phyloP scores from a whole-genome alignment of 2,797 vertebrate species.

The Enteromius paludinosus region DNA sequence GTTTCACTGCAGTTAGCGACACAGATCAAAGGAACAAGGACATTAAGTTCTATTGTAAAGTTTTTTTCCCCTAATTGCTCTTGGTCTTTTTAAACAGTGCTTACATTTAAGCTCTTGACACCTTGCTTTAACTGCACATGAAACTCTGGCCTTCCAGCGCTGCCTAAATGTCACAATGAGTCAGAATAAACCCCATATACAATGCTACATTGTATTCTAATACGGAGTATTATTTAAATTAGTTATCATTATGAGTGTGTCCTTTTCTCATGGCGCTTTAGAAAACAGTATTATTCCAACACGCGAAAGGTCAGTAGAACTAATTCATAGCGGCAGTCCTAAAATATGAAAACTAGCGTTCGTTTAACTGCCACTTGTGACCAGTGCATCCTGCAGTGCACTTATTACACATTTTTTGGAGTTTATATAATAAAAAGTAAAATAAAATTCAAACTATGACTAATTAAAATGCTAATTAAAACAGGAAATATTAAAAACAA shows the following conservation, averaged over 20 bases:
- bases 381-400: background rate
- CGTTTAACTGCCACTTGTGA: background rate
- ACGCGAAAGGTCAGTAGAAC: conserved; percentile 13
- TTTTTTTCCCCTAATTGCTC: conserved; percentile 68
- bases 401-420: background rate
- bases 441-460: too few relatives aligned
- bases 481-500: too few relatives aligned
- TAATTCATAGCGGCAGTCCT: background rate
- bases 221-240: conserved; percentile 50
- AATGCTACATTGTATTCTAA: conserved; percentile 48
- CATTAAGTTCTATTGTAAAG: conserved; percentile 77
- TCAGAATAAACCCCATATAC: conserved; percentile 34
- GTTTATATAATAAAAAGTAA: too few relatives aligned
- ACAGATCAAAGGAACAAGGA: conserved; percentile 78
- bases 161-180: conserved; percentile 68
- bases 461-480: too few relatives aligned
- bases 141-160: conserved; percentile 51
- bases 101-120: conserved; percentile 70
- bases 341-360: background rate
- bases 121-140: conserved; percentile 67
- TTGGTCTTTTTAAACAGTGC: conserved; percentile 71
- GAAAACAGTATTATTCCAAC: conserved; percentile 41
- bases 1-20: conserved; percentile 77
- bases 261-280: conserved; percentile 18
- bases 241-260: conserved; percentile 47